A percentile compares a stretch with the other conserved stretches of the same genome.
These are phyloP conservation scores for Kuschelorhynchus macadamiae DNA, from an alignment of 2,888 invertebrate genomes.

Conservation along the genomic window DNA sequence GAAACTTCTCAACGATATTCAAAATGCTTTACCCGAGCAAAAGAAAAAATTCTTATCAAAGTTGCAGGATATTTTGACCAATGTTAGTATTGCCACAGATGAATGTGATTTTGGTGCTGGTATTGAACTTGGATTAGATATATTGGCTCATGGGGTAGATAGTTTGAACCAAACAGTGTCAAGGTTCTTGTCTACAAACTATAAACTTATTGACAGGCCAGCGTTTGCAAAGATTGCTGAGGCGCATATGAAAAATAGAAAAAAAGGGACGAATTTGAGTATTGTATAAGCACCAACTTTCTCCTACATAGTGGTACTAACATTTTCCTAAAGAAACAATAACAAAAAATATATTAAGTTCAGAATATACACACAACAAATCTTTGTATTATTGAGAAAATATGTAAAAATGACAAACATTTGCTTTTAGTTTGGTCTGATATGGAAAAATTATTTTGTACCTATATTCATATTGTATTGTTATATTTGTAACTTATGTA, in stretches of 20 bases:
- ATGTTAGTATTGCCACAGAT: conserved; percentile 91
- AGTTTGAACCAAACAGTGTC: conserved; percentile 78
- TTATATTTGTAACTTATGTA: too few relatives aligned
- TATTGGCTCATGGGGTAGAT: conserved; percentile 83
- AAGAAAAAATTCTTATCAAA: conserved; percentile 76
- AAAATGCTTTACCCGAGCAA: conserved; percentile 74
- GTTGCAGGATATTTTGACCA: conserved; percentile 83
- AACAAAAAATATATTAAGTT: too few relatives aligned
- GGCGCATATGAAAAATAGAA: conserved; percentile 82
- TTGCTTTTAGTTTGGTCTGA: too few relatives aligned
- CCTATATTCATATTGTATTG: conserved; percentile 53
- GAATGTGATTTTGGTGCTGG: conserved; percentile 97
- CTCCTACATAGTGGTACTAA: too few relatives aligned
- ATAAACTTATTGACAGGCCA: conserved; percentile 80
- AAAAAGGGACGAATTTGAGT: conserved; percentile 72
- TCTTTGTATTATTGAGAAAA: too few relatives aligned
- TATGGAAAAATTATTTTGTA: too few relatives aligned
- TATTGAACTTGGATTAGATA: conserved; percentile 87
- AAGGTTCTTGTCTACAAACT: conserved; percentile 80
- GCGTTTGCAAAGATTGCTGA: conserved; percentile 81
- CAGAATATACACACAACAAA: too few relatives aligned
- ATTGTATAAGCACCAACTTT: conserved; percentile 63
- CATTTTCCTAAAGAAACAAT: too few relatives aligned
- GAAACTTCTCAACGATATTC: conserved; percentile 78
- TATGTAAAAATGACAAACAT: too few relatives aligned